These are phyloP conservation scores for Scrobipalpa atriplicella DNA, from an alignment of 2,888 invertebrate genomes.

Conservation along the genomic window DNA sequence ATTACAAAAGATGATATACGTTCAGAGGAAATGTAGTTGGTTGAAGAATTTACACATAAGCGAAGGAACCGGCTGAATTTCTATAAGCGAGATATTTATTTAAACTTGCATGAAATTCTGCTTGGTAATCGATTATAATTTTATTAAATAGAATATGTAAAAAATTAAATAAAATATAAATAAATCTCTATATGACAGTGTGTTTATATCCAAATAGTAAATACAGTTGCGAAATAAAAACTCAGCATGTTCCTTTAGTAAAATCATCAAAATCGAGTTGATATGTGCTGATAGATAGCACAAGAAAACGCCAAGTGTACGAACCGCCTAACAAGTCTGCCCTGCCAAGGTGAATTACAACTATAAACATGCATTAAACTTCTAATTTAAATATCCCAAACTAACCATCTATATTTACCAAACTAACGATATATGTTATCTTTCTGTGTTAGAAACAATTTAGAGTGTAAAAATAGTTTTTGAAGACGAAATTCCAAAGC, in stretches of 20 bases:
- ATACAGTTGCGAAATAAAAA: background rate
- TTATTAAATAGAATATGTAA: too few relatives aligned
- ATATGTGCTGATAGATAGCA: slow-evolving; percentile 60
- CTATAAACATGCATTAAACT: slow-evolving; percentile 78
- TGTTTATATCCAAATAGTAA: too few relatives aligned
- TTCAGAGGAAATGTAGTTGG: background rate
- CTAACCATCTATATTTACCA: slow-evolving; percentile 71
- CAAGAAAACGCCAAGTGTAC: slow-evolving; percentile 56
- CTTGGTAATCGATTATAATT: too few relatives aligned
- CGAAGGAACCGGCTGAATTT: background rate
- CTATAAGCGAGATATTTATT: background rate
- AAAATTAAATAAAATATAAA: too few relatives aligned
- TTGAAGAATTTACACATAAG: background rate
- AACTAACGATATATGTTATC: slow-evolving; percentile 75
- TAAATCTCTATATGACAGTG: too few relatives aligned
- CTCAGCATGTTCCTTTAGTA: background rate
- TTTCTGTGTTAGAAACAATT: slow-evolving; percentile 66
- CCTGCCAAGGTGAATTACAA: slow-evolving; percentile 64
- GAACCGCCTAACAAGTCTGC: slow-evolving; percentile 53
- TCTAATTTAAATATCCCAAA: slow-evolving; percentile 76
- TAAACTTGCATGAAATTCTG: too few relatives aligned
- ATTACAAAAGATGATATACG: slow-evolving; percentile 28
- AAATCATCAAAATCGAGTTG: slow-evolving; percentile 45
- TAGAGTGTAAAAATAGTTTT: slow-evolving; percentile 78
- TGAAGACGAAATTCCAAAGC: slow-evolving; percentile 69